Base-by-base conservation (phyloP, 2,797 vertebrate species). In the Phylloscopus collybita region DNA sequence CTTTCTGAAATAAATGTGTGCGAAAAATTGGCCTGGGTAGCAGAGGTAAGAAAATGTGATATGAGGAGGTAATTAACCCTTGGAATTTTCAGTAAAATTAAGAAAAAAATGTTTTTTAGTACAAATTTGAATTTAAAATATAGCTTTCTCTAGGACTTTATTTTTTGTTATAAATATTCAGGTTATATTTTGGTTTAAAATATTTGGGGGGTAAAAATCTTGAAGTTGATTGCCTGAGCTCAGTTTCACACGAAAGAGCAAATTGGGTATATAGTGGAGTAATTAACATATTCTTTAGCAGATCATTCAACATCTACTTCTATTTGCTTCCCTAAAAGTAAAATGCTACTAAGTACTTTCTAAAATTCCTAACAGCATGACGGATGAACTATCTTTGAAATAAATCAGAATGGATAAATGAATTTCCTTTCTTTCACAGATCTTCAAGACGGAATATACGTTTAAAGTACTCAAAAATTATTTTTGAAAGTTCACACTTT, bases 61-160 rank as follows among this genome's bases (percentile, higher is more conserved):
- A 56, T 40, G 14, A 62, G 5, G 16, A 72, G 16, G 15, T 11
- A 81, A 80, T 44, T 62, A 13, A 23, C 42, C 8, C 2, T 36
- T 72, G 14, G 3, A 65, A 29, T 84, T 76, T 81, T 47, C 22
- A n/a, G 20, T 54, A 42, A 80, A 82, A 90, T 56, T 2, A 26
- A 38, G 15, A 47, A 74, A 80, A 67, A 80, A 19, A 29, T 0
- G 0, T 1, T 49, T 69, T 5, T 0, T 18, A 25, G 32, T 42
- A 71, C 13, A 34, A 30, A n/a, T 69, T 65, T 75, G 2, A 61
- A 84, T 69, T 1, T 29, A 90, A 79, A 16, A 22, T 4, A 40
- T 20, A 7, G 0, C 7, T 83, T 80, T 80, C 3, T 62, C 13
- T n/a, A 67, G 5, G 13, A 59, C 42, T 56, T 64, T 21, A 12